Conservation (phyloP, 2,113 vertebrate genomes). For the Recurvirostra avosetta region DNA sequence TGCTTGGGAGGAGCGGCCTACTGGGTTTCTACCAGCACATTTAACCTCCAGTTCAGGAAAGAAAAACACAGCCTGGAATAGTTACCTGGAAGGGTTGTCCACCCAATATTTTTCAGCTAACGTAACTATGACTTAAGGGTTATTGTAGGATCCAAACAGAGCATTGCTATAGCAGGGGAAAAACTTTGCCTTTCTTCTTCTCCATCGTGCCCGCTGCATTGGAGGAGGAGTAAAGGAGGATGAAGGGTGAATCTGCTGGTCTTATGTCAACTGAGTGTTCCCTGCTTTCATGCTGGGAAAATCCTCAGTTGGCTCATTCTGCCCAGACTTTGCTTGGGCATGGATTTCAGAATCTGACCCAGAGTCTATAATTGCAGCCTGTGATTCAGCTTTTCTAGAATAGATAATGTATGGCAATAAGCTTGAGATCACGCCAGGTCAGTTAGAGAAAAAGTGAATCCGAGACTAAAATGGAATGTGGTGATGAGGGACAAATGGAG, state of each 20-base stretch:
- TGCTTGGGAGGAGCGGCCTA: not conserved
- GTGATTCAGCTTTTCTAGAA: conserved; percentile 37
- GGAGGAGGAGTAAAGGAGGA: not conserved
- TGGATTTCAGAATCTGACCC: not conserved
- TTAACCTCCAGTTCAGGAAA: not conserved
- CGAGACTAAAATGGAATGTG: not conserved
- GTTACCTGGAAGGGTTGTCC: not conserved
- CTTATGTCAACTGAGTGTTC: not conserved
- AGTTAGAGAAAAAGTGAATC: not conserved
- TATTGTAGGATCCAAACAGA: not conserved
- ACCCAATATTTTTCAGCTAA: not conserved
- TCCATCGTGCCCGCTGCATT: not conserved
- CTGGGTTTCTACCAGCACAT: not conserved
- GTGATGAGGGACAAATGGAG: not conserved
- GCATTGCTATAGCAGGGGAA: not conserved
- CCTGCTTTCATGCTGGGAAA: not conserved
- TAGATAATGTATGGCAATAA: not conserved
- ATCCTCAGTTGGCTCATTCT: not conserved
- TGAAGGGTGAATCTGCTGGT: not conserved
- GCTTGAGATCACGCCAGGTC: not conserved
- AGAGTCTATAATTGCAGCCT: not conserved
- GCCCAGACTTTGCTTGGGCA: not conserved
- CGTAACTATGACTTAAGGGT: not conserved
- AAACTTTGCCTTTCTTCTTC: not conserved
- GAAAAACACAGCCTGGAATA: not conserved